Percentiles rank a stretch among this genome's conserved stretches.
These are phyloP conservation scores for Acridotheres tristis DNA, from an alignment of 2,797 vertebrate species.

Conservation along the genomic window DNA sequence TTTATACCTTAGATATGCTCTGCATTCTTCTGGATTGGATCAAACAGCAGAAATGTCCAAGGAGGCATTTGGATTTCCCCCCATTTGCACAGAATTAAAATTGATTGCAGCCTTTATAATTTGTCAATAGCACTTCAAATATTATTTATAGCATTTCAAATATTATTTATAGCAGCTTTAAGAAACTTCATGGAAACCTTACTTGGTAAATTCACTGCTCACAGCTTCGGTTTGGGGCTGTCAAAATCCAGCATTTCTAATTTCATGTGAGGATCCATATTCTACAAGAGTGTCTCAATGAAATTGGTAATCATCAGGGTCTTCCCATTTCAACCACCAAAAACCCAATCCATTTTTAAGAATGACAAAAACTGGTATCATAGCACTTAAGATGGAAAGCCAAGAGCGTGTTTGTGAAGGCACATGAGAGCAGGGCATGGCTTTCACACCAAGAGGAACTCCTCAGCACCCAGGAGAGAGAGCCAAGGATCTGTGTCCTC, in stretches of 20 bases:
- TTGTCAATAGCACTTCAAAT: background rate
- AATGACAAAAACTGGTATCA: background rate
- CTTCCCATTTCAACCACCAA: background rate
- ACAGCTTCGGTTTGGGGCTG: background rate
- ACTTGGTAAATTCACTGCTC: background rate
- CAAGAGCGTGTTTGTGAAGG: background rate
- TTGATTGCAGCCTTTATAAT: background rate
- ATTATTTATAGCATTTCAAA: background rate
- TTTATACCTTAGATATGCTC: background rate
- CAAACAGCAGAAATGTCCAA: background rate
- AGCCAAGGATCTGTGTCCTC: background rate
- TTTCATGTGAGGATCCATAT: background rate
- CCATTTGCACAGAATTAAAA: background rate
- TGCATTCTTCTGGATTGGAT: background rate
- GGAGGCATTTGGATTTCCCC: background rate
- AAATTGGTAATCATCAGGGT: background rate
- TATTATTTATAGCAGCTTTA: background rate
- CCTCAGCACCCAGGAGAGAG: background rate
- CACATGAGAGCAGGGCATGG: too few relatives aligned
- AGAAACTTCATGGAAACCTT: background rate
- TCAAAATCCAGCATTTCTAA: background rate
- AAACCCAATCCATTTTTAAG: background rate
- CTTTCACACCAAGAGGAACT: background rate
- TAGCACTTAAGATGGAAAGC: background rate
- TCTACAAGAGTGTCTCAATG: background rate